Evolutionary conservation across 2,797 vertebrate species (phyloP), one percentile per base, ranked within the genome.

Genomic region (Mus caroli): DNA sequence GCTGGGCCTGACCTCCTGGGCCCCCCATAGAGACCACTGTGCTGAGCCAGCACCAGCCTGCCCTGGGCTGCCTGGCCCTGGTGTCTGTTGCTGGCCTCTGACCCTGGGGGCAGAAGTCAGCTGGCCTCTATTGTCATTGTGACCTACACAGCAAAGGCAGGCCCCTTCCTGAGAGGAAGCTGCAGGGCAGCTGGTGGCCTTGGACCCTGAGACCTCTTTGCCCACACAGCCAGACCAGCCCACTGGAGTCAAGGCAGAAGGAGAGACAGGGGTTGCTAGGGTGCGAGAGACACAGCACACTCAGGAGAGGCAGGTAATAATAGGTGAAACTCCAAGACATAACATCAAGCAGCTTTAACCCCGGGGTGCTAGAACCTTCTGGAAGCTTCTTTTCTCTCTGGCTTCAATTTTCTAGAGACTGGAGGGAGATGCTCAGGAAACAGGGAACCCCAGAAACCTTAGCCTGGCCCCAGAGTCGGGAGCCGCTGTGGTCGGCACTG

Each of bases 151-250:
- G 46, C 40, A 80, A 71, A 86, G 95, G 83, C 80, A 89, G 46
- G 92, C 95, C 88, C 90, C 92, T 97, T 97, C 96, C 97, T 97
- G 97, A 97, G 88, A 98, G 96, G 97, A 97, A 97, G 40, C 77
- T 0, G 60, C 22, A 22, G 1, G 77, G 37, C 79, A 52, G 96
- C 4, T n/a, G 88, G 79, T 71, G 93, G 95, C 93, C 97, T 95
- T 97, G 96, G 94, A 46, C 40, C 10, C 79, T 0, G n/a, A 67
- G 83, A 76, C 22, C 95, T 90, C 94, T 92, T 69, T 82, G 64
- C 88, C 75, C 28, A 4, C 52, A 62, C 1, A 20, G 6, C 2
- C 0, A 69, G 46, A 19, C 28, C 26, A 34, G 60, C 43, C 46
- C 31, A 50, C 11, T 1, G 1, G 78, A 31, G 43, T 11, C 11